These are phyloP conservation scores for Philopotamus ludificatus DNA, from an alignment of 1,140 invertebrate genomes.

Conservation along the genomic window DNA sequence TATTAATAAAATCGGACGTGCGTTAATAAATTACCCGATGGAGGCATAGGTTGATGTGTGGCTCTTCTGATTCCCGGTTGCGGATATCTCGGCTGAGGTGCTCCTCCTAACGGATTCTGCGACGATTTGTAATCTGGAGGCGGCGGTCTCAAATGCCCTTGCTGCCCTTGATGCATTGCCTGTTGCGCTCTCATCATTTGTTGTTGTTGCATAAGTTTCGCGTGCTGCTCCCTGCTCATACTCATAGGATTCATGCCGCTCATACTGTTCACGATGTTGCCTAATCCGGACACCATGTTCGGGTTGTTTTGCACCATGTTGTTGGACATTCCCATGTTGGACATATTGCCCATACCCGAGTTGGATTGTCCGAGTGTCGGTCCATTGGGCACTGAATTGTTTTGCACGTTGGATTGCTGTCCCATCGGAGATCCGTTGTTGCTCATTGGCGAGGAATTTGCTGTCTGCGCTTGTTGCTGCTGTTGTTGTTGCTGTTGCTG, in stretches of 20 bases:
- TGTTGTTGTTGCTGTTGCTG: conserved; percentile 55
- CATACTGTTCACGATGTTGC: conserved; percentile 29
- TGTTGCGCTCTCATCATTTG: conserved; percentile 59
- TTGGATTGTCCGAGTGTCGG: conserved; percentile 44
- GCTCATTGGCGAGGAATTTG: conserved; percentile 27
- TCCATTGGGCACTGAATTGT: conserved; percentile 39
- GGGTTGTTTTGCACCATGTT: conserved; percentile 37
- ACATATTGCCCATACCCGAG: conserved; percentile 26
- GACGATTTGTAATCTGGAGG: conserved; percentile 74
- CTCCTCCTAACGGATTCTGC: conserved; percentile 63
- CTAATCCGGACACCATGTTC: conserved; percentile 41
- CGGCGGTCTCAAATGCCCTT: conserved; percentile 63
- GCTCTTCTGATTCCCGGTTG: conserved; percentile 58
- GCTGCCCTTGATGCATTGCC: conserved; percentile 41
- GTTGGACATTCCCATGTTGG: conserved; percentile 29
- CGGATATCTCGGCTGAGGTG: conserved; percentile 51
- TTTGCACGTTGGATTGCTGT: conserved; percentile 36
- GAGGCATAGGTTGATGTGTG: conserved; percentile 67
- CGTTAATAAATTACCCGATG: conserved; percentile 57
- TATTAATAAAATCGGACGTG: not conserved
- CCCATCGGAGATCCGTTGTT: conserved; percentile 22
- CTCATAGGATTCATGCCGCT: conserved; percentile 50
- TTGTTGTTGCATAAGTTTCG: conserved; percentile 62
- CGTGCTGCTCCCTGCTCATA: conserved; percentile 60
- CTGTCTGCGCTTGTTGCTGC: conserved; percentile 44